Base-by-base conservation (phyloP, 1,140 invertebrate species). In the Formica exsecta region DNA sequence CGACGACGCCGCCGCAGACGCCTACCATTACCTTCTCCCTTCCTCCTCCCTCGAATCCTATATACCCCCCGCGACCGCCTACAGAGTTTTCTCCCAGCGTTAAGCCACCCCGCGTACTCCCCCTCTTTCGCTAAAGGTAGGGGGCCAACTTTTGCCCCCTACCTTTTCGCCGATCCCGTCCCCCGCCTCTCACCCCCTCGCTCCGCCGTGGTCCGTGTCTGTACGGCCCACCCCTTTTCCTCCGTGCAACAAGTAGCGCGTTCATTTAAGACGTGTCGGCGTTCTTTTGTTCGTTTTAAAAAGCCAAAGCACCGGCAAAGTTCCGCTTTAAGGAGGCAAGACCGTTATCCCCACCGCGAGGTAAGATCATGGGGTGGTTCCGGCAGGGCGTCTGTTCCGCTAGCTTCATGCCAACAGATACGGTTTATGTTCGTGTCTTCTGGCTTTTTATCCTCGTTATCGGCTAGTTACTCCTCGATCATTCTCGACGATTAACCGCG, bases 161-260 rank as follows among this genome's bases (percentile, higher is more conserved):
- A 73, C 81, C 71, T 77, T 86, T 66, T 76, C 80, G 74, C 73
- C 76, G 66, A 73, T 75, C 48, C 51, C 51, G 51, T 66, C 79
- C 74, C 62, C n/a, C 86, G 48, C 44, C 61, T 22, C 22, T 57
- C 64, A 64, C 38, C 36, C 65, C 62, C 77, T 81, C 88, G 84
- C 59, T 25, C 73, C 61, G 81, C 71, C 66, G 88, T 83, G 81
- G 87, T 89, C 66, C 88, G 89, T 91, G 89, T 91, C 91, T 89
- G 90, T 62, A 75, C 32, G 51, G 57, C 75, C 86, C 83, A 90
- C 87, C 90, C 86, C 84, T 86, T 91, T 91, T 87, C 90, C 90
- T 92, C 93, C 93, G 93, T 94, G 95, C 95, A 95, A 95, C 95
- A 95, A 95, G 95, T 95, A 93, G 93, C 93, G 94, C 94, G 94